A percentile compares a stretch with the other conserved stretches of the same genome.
These are phyloP conservation scores for Coryphaenoides rupestris DNA, from an alignment of 2,113 vertebrate species.

Conservation along the genomic window DNA sequence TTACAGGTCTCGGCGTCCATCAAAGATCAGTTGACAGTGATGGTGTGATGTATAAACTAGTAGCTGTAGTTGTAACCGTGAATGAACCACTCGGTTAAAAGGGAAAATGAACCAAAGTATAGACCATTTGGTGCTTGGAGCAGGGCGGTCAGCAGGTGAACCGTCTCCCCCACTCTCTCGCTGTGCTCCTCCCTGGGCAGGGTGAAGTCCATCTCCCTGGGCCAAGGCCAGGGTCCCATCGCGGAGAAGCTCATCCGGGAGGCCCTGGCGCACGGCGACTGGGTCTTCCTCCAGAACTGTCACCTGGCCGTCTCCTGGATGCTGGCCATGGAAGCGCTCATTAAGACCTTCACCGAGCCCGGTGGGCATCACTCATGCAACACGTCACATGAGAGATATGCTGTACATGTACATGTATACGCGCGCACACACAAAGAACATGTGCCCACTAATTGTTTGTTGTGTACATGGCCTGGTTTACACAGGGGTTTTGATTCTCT, in stretches of 20 bases:
- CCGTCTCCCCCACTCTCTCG: not conserved
- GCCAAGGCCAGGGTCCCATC: slow-evolving; percentile 83
- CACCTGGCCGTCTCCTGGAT: slow-evolving; percentile 83
- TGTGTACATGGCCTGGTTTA: not conserved
- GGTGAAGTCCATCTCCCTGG: slow-evolving; percentile 80
- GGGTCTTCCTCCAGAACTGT: slow-evolving; percentile 84
- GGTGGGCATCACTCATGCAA: slow-evolving; percentile 47
- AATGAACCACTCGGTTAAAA: too few species aligned
- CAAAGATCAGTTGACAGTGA: too few species aligned
- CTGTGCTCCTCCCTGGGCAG: slow-evolving; percentile 49
- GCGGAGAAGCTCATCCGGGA: slow-evolving; percentile 80
- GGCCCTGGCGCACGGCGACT: slow-evolving; percentile 74
- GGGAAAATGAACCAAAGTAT: too few species aligned
- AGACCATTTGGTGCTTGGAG: too few species aligned
- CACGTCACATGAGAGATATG: too few species aligned
- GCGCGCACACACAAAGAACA: not conserved
- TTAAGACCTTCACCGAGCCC: slow-evolving; percentile 80
- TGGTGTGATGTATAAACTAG: too few species aligned
- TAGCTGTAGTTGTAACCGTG: too few species aligned
- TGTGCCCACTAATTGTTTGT: not conserved
- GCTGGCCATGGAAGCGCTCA: slow-evolving; percentile 82
- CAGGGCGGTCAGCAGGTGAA: too few species aligned
- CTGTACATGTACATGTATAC: not conserved
- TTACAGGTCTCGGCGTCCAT: too few species aligned
- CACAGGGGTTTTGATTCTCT: too few species aligned